These are phyloP conservation scores for Papilio polyxenes DNA, from an alignment of 1,140 invertebrate genomes.

Conservation along the genomic window DNA sequence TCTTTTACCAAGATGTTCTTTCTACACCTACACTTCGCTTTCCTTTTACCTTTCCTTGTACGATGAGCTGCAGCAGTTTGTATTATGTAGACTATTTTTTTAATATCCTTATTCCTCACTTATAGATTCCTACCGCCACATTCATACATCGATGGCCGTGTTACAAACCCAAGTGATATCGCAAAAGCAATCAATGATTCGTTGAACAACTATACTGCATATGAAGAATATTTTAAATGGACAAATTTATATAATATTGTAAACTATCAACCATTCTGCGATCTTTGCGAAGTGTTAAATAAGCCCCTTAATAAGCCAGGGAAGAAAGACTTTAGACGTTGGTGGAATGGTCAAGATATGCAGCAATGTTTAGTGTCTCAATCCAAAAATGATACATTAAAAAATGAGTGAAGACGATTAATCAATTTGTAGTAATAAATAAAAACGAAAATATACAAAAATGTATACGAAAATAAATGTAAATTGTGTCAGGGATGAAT, in stretches of 20 bases:
- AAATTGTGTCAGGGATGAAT: background rate
- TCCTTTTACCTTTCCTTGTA: too few relatives aligned
- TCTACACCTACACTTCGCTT: too few relatives aligned
- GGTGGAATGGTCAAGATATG: conserved; percentile 50
- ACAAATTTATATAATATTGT: conserved; percentile 55
- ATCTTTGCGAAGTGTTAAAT: conserved; percentile 53
- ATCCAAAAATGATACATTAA: background rate
- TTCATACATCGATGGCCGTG: conserved; percentile 60
- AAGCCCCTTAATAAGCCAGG: conserved; percentile 15
- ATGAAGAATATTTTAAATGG: conserved; percentile 58
- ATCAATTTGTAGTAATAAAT: background rate
- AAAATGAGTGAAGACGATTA: background rate
- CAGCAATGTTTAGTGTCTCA: conserved; percentile 45
- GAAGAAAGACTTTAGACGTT: conserved; percentile 50
- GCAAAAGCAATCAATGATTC: conserved; percentile 52
- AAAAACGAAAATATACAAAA: background rate
- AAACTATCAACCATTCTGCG: conserved; percentile 48
- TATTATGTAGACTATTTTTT: too few relatives aligned
- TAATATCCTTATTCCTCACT: background rate
- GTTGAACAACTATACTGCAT: conserved; percentile 45
- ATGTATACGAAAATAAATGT: background rate
- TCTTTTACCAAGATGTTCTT: too few relatives aligned
- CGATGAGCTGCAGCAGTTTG: too few relatives aligned
- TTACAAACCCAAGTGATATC: conserved; percentile 54
- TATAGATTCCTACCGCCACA: conserved; percentile 61